These are phyloP conservation scores for Benitochromis conjunctus DNA, from an alignment of 2,113 vertebrate genomes.

Conservation along the genomic window DNA sequence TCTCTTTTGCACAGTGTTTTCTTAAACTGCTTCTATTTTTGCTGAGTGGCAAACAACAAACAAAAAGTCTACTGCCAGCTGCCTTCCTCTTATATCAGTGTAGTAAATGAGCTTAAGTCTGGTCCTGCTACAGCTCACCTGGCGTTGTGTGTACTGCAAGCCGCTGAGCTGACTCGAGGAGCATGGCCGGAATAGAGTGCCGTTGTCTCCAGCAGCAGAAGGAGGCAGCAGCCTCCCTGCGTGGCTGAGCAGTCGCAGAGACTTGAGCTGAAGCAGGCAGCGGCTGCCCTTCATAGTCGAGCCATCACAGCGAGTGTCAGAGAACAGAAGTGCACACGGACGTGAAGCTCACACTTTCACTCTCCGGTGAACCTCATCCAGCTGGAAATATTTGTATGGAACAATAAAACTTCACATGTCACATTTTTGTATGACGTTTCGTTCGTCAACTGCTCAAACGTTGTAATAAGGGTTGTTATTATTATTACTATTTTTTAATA, in stretches of 20 bases:
- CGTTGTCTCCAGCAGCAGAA: background rate
- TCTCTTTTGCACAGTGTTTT: no score
- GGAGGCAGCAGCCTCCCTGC: accelerated
- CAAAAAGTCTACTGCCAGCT: background rate
- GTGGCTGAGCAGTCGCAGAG: background rate
- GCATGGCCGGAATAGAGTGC: background rate
- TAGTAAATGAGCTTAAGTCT: accelerated
- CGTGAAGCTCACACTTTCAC: background rate
- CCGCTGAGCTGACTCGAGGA: background rate
- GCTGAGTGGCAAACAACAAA: background rate
- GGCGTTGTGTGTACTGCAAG: background rate
- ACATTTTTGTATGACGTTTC: accelerated
- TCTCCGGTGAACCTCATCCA: background rate
- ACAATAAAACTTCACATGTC: accelerated
- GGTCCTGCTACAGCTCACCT: conserved; percentile 23
- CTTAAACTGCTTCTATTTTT: no score
- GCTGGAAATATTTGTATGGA: background rate
- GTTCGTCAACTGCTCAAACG: background rate
- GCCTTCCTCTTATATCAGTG: background rate
- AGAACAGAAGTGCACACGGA: background rate
- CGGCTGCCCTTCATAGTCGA: conserved; percentile 47
- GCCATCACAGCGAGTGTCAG: background rate
- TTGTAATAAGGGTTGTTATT: background rate
- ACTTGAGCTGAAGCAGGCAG: conserved; percentile 41
- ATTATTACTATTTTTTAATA: background rate